Evolutionary conservation across 2,113 vertebrate species (phyloP), one percentile per base, ranked within the genome.

Genomic region (Stegastes partitus): DNA sequence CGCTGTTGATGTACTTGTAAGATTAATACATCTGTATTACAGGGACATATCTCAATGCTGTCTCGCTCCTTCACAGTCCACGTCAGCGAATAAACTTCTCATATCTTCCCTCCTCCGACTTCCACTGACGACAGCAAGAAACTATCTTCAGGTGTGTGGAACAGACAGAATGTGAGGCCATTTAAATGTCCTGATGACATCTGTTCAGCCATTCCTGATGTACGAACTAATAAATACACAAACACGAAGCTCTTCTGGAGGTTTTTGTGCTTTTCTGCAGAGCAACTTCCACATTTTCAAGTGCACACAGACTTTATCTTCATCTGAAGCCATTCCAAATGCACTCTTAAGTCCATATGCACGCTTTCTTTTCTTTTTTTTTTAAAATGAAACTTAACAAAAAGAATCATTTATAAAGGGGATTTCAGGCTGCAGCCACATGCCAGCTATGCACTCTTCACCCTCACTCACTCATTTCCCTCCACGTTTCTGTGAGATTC

Each of bases 1-100:
- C 62, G 55, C 50, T 67, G 61, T 50, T 79, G 54, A 75, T 75
- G 19, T 21, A 16, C 28, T 50, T 61, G 16, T 25, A 39, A 0
- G 18, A 47, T 54, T 66, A 18, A 53, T 64, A 42, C 15, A 62
- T 55, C 39, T 71, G 28, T 14, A 37, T 34, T 15, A 28, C 50
- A 16, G 19, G 16, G 34, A 39, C 65, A 37, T n/a, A 61, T 47
- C 42, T 54, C 42, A 74, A 3, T 23, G 44, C 45, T 25, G 47
- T 26, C 42, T 11, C 31, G 11, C 37, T 74, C 18, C 12, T 44
- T 61, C 59, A 7, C 0, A 39, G 31, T 61, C n/a, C 44, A 34
- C 31, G 31, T 62, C 42, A 34, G 57, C 3, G 11, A 37, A 25
- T 34, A 53, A 64, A 53, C 23, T 25, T 45, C 47, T 47, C 22